phyloP scores from a whole-genome alignment of 2,888 invertebrate genomes.

The Tiliacea citrago region DNA sequence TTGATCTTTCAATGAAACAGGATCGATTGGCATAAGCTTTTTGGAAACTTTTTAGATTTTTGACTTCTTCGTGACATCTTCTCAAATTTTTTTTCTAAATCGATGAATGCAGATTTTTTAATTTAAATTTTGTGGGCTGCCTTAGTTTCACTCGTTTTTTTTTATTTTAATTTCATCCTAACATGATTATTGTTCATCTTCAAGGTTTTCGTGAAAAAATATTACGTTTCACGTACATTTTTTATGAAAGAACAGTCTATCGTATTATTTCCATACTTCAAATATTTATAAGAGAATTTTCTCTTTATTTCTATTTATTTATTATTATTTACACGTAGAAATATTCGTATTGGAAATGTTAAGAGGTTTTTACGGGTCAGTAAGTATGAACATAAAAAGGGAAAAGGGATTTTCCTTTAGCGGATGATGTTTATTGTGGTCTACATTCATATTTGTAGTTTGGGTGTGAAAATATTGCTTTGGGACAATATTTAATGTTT shows the following conservation, averaged over 20 bases:
- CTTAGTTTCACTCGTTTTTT: background rate
- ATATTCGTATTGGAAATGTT: background rate
- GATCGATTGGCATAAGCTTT: too few relatives aligned
- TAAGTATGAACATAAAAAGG: background rate
- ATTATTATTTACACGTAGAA: too few relatives aligned
- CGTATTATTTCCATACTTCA: background rate
- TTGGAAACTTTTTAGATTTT: too few relatives aligned
- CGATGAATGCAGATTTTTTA: too few relatives aligned
- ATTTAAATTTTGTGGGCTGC: too few relatives aligned
- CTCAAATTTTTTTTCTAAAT: too few relatives aligned
- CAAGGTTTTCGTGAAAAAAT: background rate
- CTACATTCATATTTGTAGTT: background rate
- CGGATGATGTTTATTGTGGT: background rate
- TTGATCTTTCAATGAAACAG: too few relatives aligned
- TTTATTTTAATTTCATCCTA: background rate
- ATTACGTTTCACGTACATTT: background rate
- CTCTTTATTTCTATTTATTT: too few relatives aligned
- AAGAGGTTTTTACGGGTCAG: background rate
- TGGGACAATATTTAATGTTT: background rate
- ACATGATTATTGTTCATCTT: background rate
- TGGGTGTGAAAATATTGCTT: background rate
- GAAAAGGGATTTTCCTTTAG: background rate
- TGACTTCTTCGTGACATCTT: too few relatives aligned
- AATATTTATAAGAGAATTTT: too few relatives aligned
- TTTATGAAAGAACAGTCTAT: background rate